Evolutionary conservation across 1,140 invertebrate genomes (phyloP).

Genomic region (Odontomachus brunneus): DNA sequence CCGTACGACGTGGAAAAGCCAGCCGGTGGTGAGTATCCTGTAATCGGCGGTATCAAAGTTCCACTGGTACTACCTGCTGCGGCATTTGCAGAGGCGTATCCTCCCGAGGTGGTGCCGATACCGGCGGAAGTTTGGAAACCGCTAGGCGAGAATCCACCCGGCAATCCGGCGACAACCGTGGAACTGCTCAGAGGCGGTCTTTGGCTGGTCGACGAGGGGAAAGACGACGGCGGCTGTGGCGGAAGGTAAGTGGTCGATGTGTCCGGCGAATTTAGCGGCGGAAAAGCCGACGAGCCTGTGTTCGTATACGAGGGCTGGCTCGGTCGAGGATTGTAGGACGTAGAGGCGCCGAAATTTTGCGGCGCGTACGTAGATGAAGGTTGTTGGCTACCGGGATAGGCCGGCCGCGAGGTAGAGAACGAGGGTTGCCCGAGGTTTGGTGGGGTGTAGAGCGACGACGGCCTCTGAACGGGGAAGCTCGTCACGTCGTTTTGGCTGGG

Average conservation of each 20-base stretch:
- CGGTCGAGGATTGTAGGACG: constrained; percentile 74
- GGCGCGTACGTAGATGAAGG: constrained; percentile 55
- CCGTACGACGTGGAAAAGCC: constrained; percentile 56
- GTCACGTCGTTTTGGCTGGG: constrained; percentile 78
- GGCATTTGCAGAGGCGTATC: neutral
- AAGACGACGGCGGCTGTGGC: constrained; percentile 70
- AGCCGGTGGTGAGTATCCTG: neutral
- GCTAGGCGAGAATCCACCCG: constrained; percentile 50
- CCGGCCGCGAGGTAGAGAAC: constrained; percentile 65
- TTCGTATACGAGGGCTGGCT: constrained; percentile 70
- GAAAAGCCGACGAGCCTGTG: constrained; percentile 71
- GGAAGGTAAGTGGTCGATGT: constrained; percentile 81
- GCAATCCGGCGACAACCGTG: neutral
- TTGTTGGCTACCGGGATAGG: constrained; percentile 59
- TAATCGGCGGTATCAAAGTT: constrained; percentile 12
- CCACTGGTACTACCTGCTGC: neutral
- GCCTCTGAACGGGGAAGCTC: constrained; percentile 74
- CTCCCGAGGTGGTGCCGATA: too few relatives aligned
- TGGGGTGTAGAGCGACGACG: constrained; percentile 71
- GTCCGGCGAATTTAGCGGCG: constrained; percentile 65
- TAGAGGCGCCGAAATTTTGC: constrained; percentile 47
- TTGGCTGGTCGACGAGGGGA: constrained; percentile 49
- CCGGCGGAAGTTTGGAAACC: constrained; percentile 3
- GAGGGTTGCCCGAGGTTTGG: constrained; percentile 58
- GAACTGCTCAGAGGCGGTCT: constrained; percentile 65